phyloP scores from a whole-genome alignment of 2,113 vertebrate genomes.

The Nothocercus nigrocapillus region DNA sequence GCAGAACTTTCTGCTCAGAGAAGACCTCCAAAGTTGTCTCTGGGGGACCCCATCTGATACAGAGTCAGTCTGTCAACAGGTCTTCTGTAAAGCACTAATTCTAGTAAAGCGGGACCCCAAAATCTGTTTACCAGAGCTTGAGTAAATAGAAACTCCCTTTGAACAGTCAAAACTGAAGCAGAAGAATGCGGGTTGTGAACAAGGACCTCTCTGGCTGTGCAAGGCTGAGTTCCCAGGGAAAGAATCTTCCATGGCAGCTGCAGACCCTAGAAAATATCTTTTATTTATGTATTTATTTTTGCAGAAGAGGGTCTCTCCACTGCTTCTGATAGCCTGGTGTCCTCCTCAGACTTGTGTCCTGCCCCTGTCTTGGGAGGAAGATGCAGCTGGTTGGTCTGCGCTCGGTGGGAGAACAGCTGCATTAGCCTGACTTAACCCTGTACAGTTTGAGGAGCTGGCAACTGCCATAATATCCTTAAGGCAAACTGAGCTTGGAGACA shows the following conservation, averaged over 20 bases:
- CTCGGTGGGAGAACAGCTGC: background rate
- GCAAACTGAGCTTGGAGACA: conserved; percentile 23
- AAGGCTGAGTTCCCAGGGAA: background rate
- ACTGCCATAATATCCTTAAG: background rate
- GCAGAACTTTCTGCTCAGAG: background rate
- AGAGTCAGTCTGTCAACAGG: background rate
- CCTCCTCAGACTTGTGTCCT: background rate
- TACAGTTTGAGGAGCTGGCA: fast-evolving
- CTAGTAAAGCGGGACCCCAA: background rate
- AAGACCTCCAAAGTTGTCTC: background rate
- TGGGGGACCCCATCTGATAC: background rate
- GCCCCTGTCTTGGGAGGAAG: background rate
- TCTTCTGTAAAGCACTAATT: background rate
- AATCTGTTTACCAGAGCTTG: background rate
- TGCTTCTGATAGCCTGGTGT: background rate
- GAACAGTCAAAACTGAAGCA: background rate
- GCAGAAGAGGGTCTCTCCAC: background rate
- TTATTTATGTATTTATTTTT: background rate
- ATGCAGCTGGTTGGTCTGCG: background rate
- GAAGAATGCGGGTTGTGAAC: background rate
- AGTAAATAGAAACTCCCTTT: background rate
- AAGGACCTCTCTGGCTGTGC: background rate
- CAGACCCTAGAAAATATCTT: background rate
- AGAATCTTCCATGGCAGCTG: background rate
- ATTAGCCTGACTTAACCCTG: conserved; percentile 12